These are phyloP conservation scores for Phyllotis vaccarum DNA, from an alignment of 2,797 vertebrate genomes.

Conservation along the genomic window DNA sequence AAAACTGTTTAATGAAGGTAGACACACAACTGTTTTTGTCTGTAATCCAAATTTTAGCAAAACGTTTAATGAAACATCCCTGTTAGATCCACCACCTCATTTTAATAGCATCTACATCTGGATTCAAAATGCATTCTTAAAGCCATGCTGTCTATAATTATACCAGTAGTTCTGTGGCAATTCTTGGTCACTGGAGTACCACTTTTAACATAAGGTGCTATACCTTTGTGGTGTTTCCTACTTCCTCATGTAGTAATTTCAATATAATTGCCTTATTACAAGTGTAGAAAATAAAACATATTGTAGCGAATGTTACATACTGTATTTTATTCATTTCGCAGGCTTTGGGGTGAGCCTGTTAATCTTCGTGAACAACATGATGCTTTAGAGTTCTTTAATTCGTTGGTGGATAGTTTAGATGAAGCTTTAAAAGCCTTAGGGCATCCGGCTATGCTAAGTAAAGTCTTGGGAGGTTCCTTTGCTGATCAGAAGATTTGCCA, in stretches of 20 bases:
- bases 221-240: neutral
- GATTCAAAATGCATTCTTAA: constrained; percentile 31
- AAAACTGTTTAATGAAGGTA: constrained; percentile 38
- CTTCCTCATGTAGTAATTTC: constrained; percentile 1
- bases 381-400: constrained; percentile 99
- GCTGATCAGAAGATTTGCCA: constrained; percentile 99
- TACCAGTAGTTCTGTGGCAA: neutral
- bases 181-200: neutral
- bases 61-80: neutral
- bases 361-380: constrained; percentile 99
- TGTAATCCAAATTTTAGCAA: constrained; percentile 4
- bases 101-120: constrained; percentile 36
- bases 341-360: constrained; percentile 99
- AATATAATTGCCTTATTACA: neutral
- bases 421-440: constrained; percentile 99
- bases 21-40: neutral
- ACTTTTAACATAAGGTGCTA: neutral
- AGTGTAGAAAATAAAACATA: neutral
- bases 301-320: constrained; percentile 37
- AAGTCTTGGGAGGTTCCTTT: constrained; percentile 98
- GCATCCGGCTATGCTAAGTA: constrained; percentile 99
- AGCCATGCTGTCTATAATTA: neutral
- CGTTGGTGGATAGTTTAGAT: constrained; percentile 99
- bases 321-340: constrained; percentile 84
- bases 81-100: neutral